Percentiles rank a stretch among this genome's conserved stretches.
These are phyloP conservation scores for Ascaphus truei DNA, from an alignment of 2,113 vertebrate species.

Conservation along the genomic window DNA sequence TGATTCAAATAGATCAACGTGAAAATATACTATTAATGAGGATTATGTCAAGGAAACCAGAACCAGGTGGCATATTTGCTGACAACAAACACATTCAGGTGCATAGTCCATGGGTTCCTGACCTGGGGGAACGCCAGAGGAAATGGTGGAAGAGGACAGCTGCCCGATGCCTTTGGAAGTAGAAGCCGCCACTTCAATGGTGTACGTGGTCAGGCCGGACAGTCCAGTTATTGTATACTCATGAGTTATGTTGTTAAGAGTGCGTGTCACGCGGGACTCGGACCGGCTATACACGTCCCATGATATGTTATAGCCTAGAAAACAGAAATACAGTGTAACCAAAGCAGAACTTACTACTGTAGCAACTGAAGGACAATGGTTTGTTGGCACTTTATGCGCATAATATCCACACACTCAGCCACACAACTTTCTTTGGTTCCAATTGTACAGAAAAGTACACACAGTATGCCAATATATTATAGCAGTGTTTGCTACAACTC, in stretches of 20 bases:
- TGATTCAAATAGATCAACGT: too few species aligned
- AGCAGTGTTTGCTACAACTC: too few species aligned
- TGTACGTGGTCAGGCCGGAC: slow-evolving; percentile 84
- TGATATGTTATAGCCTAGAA: slow-evolving; percentile 79
- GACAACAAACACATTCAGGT: background rate
- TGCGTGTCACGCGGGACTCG: slow-evolving; percentile 63
- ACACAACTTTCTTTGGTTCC: too few species aligned
- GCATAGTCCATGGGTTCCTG: background rate
- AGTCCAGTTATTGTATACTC: slow-evolving; percentile 84
- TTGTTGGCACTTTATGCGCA: too few species aligned
- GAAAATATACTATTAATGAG: too few species aligned
- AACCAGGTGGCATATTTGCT: too few species aligned
- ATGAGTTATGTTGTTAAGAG: slow-evolving; percentile 73
- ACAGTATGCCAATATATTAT: too few species aligned
- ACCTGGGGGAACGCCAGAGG: slow-evolving; percentile 96
- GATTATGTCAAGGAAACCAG: too few species aligned
- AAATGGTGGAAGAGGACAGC: slow-evolving; percentile 81
- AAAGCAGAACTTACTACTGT: too few species aligned
- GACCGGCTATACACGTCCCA: slow-evolving; percentile 82
- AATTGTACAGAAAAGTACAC: too few species aligned
- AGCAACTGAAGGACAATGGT: too few species aligned
- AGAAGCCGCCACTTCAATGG: slow-evolving; percentile 79
- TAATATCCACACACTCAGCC: slow-evolving; percentile 4
- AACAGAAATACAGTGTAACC: too few species aligned
- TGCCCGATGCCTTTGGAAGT: slow-evolving; percentile 73